Evolutionary conservation across 2,888 invertebrate genomes (phyloP).

Genomic region (Gastrophysa polygoni): DNA sequence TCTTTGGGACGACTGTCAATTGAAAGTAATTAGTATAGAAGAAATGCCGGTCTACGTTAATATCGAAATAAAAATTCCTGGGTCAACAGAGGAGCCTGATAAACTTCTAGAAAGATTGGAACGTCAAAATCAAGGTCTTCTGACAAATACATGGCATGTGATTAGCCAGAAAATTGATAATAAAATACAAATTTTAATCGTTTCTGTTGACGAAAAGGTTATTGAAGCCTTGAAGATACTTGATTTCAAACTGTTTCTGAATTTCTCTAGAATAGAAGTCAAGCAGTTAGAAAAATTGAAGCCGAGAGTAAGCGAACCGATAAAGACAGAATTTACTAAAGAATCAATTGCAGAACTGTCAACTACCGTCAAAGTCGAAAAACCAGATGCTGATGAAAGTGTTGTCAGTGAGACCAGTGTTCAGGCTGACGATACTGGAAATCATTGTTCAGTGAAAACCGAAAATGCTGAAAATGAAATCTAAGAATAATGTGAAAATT

Average conservation of each 20-base stretch:
- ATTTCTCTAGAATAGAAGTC: conserved; percentile 20
- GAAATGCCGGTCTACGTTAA: conserved; percentile 21
- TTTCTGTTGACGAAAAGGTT: conserved; percentile 22
- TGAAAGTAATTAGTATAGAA: conserved; percentile 13
- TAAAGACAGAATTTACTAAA: background rate
- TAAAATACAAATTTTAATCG: conserved; percentile 11
- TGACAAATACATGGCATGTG: conserved; percentile 20
- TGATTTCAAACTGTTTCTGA: conserved; percentile 21
- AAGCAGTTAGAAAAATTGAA: conserved; percentile 9
- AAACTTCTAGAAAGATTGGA: conserved; percentile 16
- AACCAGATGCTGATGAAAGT: background rate
- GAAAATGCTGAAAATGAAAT: too few species aligned
- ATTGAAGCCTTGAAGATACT: conserved; percentile 17
- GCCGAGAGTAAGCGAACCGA: background rate
- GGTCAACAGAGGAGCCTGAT: conserved; percentile 8
- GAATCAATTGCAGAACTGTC: background rate
- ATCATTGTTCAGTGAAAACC: background rate
- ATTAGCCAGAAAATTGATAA: conserved; percentile 21
- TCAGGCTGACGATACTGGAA: background rate
- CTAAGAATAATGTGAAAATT: background rate
- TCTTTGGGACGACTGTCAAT: conserved; percentile 22
- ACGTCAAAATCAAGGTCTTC: conserved; percentile 22
- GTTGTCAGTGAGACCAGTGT: background rate
- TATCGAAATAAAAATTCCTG: conserved; percentile 12
- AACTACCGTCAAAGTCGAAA: background rate